phyloP scores from a whole-genome alignment of 92 coral and sea anemone genomes.

The Epizoanthus ramosus region DNA sequence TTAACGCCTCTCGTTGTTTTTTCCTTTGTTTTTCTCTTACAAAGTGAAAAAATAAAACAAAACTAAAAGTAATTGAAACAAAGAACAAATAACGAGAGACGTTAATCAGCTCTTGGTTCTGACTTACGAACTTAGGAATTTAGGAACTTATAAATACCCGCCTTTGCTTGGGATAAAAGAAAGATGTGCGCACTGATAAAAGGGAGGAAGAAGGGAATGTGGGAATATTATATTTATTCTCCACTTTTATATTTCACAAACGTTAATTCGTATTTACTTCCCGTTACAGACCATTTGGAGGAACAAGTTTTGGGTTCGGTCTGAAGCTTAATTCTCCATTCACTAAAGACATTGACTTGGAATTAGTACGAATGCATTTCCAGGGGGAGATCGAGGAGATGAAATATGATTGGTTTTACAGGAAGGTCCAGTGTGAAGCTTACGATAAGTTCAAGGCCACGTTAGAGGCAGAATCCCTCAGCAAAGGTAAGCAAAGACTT shows the following conservation, averaged over 20 bases:
- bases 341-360: conserved; percentile 3
- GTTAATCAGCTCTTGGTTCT: neutral
- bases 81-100: neutral
- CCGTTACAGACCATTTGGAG: conserved; percentile 10
- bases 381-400: neutral
- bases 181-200: neutral
- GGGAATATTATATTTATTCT: neutral
- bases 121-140: neutral
- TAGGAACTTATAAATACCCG: too few relatives aligned
- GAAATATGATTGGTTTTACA: conserved; percentile 10
- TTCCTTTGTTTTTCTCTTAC: too few relatives aligned
- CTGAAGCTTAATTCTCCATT: conserved; percentile 2
- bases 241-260: neutral
- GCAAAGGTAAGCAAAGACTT: neutral
- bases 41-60: neutral
- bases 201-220: neutral
- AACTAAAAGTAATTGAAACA: neutral
- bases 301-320: neutral
- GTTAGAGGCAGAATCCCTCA: neutral
- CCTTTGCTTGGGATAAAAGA: neutral
- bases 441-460: neutral
- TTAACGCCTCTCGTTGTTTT: too few relatives aligned
- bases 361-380: neutral
- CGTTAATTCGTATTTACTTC: neutral
- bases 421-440: neutral